These are phyloP conservation scores for Sarcophaga peregrina DNA, from an alignment of 1,140 invertebrate genomes.

Conservation along the genomic window DNA sequence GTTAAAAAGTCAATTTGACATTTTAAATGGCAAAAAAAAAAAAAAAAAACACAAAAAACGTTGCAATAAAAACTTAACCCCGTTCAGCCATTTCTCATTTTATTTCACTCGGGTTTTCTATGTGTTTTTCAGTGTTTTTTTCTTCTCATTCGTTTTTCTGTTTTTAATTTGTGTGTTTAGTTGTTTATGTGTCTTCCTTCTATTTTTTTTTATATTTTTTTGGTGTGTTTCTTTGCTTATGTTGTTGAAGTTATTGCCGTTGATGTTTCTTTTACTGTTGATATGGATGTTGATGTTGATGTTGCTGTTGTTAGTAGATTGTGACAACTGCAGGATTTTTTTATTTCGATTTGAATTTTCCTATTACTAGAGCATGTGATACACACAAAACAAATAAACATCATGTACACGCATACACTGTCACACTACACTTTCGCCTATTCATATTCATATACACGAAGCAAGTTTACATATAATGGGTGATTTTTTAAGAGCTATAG, in stretches of 20 bases:
- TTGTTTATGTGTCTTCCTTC: not conserved
- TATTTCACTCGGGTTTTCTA: no score
- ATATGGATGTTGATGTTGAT: not conserved
- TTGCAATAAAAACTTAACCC: not conserved
- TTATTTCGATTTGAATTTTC: not conserved
- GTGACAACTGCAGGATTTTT: constrained; percentile 28
- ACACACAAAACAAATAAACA: not conserved
- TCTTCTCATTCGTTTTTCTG: not conserved
- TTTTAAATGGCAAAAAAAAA: not conserved
- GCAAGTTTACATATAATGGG: not conserved
- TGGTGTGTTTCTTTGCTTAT: not conserved
- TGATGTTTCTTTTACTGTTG: not conserved
- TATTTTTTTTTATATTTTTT: not conserved
- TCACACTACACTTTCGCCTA: not conserved
- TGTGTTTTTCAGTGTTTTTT: no score
- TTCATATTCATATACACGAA: not conserved
- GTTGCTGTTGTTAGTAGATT: not conserved
- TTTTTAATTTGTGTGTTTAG: not conserved
- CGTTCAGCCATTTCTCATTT: no score
- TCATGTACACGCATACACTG: constrained; percentile 15
- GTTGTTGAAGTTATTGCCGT: not conserved
- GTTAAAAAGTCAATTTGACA: constrained; percentile 32
- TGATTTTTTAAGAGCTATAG: no score
- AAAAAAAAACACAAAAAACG: not conserved
- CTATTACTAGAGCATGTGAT: not conserved